phyloP scores from a whole-genome alignment of 1,140 invertebrate species.

The Acromyrmex heyeri region DNA sequence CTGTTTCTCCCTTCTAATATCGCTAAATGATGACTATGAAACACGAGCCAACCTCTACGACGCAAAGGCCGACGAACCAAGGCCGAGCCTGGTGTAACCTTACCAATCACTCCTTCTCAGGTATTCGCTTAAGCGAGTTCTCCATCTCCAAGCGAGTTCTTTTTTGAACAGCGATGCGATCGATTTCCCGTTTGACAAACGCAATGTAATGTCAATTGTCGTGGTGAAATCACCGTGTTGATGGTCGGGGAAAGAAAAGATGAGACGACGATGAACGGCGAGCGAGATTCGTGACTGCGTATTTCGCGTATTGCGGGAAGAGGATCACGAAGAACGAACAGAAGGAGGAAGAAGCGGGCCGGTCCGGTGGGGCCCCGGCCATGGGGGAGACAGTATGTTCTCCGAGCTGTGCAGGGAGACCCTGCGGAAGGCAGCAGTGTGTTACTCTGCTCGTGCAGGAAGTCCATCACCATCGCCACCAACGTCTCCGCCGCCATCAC shows the following conservation, averaged over 20 bases:
- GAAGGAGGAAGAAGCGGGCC: constrained; percentile 51
- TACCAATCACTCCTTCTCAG: constrained; percentile 14
- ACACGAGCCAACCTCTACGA: constrained; percentile 43
- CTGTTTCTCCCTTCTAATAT: neutral
- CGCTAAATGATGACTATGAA: constrained; percentile 35
- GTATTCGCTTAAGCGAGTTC: constrained; percentile 13
- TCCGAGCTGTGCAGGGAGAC: constrained; percentile 89
- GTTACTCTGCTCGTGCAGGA: constrained; percentile 85
- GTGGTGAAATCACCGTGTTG: constrained; percentile 46
- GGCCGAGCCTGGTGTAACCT: constrained; percentile 25
- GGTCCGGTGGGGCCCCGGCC: constrained; percentile 83
- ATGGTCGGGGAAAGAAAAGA: neutral
- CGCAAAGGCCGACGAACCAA: constrained; percentile 5
- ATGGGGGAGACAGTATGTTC: constrained; percentile 88
- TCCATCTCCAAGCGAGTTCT: neutral
- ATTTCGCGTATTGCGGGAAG: neutral
- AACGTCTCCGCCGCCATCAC: constrained; percentile 84
- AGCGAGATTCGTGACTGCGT: constrained; percentile 33
- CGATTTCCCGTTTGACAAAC: neutral
- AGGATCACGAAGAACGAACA: constrained; percentile 29
- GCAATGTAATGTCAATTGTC: constrained; percentile 44
- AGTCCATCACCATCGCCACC: constrained; percentile 85
- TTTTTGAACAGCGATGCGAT: constrained; percentile 15
- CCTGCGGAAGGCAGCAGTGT: constrained; percentile 87
- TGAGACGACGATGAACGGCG: constrained; percentile 47